Evolutionary conservation across 2,888 invertebrate genomes (phyloP).

Genomic region (Argyra leucocephala): DNA sequence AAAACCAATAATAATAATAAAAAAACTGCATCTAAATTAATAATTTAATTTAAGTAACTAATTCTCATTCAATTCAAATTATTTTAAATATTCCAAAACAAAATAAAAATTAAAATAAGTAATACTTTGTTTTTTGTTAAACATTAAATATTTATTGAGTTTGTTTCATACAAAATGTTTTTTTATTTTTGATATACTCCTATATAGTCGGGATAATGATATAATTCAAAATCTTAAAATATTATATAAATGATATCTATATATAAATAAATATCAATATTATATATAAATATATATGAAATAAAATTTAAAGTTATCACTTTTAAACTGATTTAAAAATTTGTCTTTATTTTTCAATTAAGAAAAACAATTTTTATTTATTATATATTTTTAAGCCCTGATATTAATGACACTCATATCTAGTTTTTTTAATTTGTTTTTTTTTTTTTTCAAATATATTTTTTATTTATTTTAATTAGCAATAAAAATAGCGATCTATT

Average conservation of each 20-base stretch:
- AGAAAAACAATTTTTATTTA: background rate
- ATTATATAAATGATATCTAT: background rate
- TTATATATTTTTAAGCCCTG: background rate
- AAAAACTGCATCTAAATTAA: slow-evolving; percentile 3
- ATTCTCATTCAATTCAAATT: too few relatives aligned
- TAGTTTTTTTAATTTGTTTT: too few relatives aligned
- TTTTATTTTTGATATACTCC: background rate
- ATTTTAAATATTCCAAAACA: background rate
- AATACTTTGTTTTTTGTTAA: background rate
- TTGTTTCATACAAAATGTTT: background rate
- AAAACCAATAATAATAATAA: slow-evolving; percentile 18
- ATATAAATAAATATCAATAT: background rate
- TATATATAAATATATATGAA: too few relatives aligned
- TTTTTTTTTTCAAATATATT: background rate
- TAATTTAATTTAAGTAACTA: too few relatives aligned
- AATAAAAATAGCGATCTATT: background rate
- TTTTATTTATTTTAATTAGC: background rate
- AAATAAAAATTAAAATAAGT: background rate
- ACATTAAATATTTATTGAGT: background rate
- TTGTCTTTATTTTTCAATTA: background rate
- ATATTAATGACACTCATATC: too few relatives aligned
- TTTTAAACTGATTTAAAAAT: background rate
- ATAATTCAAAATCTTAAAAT: background rate
- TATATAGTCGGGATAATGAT: background rate
- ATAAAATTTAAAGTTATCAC: background rate